A percentile compares a stretch with the other conserved stretches of the same genome.
Evolutionary conservation across 2,888 invertebrate genomes (phyloP).

Genomic region (Syrphus vitripennis): DNA sequence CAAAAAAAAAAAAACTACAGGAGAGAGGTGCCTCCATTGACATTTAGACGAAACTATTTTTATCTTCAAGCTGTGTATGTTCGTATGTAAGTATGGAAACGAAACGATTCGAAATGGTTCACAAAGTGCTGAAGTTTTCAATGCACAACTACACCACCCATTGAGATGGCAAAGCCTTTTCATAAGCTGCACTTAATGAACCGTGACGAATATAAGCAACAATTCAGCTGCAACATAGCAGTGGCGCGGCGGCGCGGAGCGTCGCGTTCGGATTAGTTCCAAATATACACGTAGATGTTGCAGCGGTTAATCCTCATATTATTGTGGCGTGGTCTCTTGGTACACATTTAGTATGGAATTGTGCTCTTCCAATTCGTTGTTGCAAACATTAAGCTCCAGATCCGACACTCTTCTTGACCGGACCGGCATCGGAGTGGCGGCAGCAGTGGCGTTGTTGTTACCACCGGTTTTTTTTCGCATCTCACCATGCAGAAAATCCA

Average conservation of each 20-base stretch:
- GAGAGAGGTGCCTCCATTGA: conserved; percentile 38
- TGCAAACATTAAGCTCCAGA: conserved; percentile 23
- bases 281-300: conserved; percentile 40
- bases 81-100: too few relatives aligned
- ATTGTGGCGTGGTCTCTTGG: conserved; percentile 50
- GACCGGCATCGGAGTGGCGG: conserved; percentile 13
- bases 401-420: conserved; percentile 59
- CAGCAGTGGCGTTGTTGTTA: neutral
- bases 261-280: conserved; percentile 48
- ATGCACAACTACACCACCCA: conserved; percentile 64
- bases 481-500: conserved; percentile 52
- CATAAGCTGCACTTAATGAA: conserved; percentile 64
- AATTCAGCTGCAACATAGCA: conserved; percentile 30
- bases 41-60: conserved; percentile 57
- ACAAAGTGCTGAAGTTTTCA: conserved; percentile 49
- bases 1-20: neutral
- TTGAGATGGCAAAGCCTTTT: conserved; percentile 59
- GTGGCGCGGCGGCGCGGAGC: neutral
- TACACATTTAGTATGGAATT: conserved; percentile 20
- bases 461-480: conserved; percentile 51
- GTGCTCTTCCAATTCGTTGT: conserved; percentile 46
- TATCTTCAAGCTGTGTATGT: conserved; percentile 30
- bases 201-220: conserved; percentile 65
- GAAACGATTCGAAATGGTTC: conserved; percentile 46
- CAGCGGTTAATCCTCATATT: conserved; percentile 47